Conservation (phyloP, 2,113 vertebrate species). For the Dipodomys merriami region DNA sequence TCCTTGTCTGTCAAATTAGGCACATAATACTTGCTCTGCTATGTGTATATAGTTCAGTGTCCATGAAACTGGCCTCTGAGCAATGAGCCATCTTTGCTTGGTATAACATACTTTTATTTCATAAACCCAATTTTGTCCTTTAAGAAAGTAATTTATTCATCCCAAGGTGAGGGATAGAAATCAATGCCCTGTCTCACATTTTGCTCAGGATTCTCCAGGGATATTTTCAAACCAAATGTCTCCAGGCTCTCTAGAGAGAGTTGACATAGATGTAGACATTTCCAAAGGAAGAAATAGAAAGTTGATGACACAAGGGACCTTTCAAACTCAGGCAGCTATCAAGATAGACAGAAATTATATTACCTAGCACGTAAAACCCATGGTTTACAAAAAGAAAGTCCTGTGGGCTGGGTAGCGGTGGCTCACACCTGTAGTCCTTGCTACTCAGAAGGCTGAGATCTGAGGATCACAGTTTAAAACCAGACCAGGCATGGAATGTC, state of each 20-base stretch:
- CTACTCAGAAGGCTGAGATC: no score
- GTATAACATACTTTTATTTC: neutral
- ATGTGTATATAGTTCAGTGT: neutral
- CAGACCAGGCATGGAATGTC: no score
- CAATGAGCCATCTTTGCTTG: neutral
- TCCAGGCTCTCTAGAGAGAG: neutral
- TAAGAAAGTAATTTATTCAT: neutral
- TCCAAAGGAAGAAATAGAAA: neutral
- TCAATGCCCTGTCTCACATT: neutral
- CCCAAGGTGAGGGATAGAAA: constrained; percentile 1
- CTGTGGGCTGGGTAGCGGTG: neutral
- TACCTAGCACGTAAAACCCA: neutral
- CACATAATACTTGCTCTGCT: neutral
- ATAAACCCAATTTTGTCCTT: neutral
- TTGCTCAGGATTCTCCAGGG: neutral
- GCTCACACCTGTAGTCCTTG: no score
- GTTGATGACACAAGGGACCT: neutral
- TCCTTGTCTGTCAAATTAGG: neutral
- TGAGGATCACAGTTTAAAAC: no score
- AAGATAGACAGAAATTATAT: neutral
- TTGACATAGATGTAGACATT: neutral
- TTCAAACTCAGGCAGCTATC: neutral
- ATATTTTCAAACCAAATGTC: constrained; percentile 27
- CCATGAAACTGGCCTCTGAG: neutral
- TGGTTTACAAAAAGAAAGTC: neutral